A percentile compares a stretch with the other conserved stretches of the same genome.
Conservation (phyloP, 2,797 vertebrate genomes). For the Coendou prehensilis region DNA sequence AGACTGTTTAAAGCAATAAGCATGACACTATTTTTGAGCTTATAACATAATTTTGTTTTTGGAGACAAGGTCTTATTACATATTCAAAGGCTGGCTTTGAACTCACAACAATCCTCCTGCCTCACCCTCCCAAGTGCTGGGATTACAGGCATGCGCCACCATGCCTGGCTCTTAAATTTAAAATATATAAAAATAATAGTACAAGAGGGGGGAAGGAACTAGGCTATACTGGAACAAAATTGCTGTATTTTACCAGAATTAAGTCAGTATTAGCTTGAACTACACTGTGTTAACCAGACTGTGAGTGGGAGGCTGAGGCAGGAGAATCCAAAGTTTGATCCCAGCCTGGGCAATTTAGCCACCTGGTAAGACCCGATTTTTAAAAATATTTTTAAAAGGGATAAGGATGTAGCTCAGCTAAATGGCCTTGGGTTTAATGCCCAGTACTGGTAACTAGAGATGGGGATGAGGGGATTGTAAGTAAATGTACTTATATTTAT, state of each 20-base stretch:
- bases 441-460: background rate
- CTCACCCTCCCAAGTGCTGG: background rate
- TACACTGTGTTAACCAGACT: background rate
- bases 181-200: background rate
- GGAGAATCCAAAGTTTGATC: background rate
- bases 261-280: background rate
- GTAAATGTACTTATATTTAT: background rate
- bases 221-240: background rate
- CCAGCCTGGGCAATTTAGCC: background rate
- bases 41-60: background rate
- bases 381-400: too few relatives aligned
- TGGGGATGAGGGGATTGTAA: background rate
- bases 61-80: background rate
- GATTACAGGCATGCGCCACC: background rate
- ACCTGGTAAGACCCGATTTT: background rate
- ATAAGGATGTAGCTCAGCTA: too few relatives aligned
- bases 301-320: background rate
- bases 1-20: background rate
- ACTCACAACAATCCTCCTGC: background rate
- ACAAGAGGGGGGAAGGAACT: background rate
- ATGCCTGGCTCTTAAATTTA: background rate
- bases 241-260: background rate
- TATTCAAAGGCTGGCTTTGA: background rate
- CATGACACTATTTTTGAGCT: background rate
- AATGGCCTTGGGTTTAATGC: background rate